Evolutionary conservation across 2,888 invertebrate species (phyloP).

Genomic region (Brenthis daphne): DNA sequence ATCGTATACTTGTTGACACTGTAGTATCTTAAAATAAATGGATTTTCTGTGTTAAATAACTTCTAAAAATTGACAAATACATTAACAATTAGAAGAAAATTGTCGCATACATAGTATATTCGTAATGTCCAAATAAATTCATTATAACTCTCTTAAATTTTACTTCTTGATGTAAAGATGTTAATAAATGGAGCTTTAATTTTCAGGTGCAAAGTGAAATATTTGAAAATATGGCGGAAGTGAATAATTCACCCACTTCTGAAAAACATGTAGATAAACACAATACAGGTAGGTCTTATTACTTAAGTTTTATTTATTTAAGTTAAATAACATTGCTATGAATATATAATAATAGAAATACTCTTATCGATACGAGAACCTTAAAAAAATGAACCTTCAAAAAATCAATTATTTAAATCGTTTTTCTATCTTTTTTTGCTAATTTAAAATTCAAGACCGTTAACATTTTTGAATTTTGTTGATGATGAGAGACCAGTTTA

Average conservation of each 20-base stretch:
- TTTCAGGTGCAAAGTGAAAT: constrained; percentile 38
- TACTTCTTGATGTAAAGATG: neutral
- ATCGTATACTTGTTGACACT: constrained; percentile 2
- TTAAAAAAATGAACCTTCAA: neutral
- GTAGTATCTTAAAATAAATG: neutral
- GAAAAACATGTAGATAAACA: constrained; percentile 65
- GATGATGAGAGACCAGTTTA: neutral
- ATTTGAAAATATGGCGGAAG: constrained; percentile 61
- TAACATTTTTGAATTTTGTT: neutral
- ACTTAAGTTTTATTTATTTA: neutral
- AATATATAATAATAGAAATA: too few relatives aligned
- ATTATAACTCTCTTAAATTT: too few relatives aligned
- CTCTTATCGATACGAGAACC: neutral
- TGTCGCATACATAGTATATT: neutral
- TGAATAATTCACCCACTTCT: constrained; percentile 56
- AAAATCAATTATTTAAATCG: too few relatives aligned
- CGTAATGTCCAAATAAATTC: too few relatives aligned
- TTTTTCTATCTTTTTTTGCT: neutral
- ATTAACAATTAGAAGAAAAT: too few relatives aligned
- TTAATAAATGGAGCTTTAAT: constrained; percentile 8
- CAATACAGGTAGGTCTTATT: constrained; percentile 62
- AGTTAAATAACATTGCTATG: neutral
- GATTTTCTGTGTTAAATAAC: neutral
- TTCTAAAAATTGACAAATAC: neutral
- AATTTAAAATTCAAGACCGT: constrained; percentile 5